These are phyloP conservation scores for Coracias cyanogaster DNA, from an alignment of 2,797 vertebrate genomes.

Conservation along the genomic window DNA sequence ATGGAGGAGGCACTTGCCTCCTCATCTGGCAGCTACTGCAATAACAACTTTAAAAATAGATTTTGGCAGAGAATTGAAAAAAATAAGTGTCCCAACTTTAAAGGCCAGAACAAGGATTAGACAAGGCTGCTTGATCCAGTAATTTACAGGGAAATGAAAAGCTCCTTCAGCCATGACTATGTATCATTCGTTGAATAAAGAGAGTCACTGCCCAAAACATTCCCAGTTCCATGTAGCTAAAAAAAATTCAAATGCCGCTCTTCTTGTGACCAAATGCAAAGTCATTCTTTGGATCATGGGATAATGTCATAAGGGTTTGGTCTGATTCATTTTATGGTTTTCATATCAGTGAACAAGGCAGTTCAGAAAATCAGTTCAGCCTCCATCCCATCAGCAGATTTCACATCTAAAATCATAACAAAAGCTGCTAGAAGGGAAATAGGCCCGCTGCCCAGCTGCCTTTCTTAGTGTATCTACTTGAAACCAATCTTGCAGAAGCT, in stretches of 20 bases:
- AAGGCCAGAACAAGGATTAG: constrained; percentile 11
- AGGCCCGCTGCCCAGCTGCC: constrained; percentile 16
- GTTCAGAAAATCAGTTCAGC: constrained; percentile 26
- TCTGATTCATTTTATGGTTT: constrained; percentile 44
- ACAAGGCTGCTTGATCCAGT: not conserved
- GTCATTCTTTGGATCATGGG: constrained; percentile 25
- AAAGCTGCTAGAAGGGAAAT: constrained; percentile 50
- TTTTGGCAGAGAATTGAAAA: not conserved
- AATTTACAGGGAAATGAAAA: not conserved
- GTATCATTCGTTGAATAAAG: not conserved
- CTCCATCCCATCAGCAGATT: constrained; percentile 18
- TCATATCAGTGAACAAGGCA: constrained; percentile 15
- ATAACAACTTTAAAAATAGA: constrained; percentile 18
- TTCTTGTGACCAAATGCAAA: constrained; percentile 38
- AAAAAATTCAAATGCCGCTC: not conserved
- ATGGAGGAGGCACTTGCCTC: not conserved
- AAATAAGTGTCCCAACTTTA: not conserved
- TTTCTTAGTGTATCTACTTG: constrained; percentile 16
- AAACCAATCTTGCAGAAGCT: constrained; percentile 40
- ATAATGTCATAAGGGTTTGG: constrained; percentile 29
- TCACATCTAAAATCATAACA: constrained; percentile 43
- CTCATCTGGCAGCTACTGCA: not conserved
- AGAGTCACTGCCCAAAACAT: not conserved
- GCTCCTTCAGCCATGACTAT: not conserved
- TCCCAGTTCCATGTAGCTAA: not conserved